Conservation (phyloP, 2,888 invertebrate genomes). For the Portevinia maculata region DNA sequence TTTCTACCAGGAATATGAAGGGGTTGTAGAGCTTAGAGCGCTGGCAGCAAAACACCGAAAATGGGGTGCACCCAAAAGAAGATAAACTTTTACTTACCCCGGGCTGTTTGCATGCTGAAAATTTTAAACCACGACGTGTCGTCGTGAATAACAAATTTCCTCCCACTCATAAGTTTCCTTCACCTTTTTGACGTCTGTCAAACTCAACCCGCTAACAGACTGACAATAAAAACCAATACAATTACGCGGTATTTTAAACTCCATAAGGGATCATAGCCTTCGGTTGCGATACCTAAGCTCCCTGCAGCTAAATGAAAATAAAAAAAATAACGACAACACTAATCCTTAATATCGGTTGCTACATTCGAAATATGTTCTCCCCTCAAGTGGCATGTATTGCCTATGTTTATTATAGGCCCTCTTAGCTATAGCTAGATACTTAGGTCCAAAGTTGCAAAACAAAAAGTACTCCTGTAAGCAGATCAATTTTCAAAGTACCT, state of each 20-base stretch:
- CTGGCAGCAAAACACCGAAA: constrained; percentile 18
- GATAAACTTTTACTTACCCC: constrained; percentile 40
- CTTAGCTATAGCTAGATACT: too few relatives aligned
- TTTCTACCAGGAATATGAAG: constrained; percentile 46
- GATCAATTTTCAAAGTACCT: constrained; percentile 85
- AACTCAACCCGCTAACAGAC: background rate
- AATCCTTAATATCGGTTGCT: constrained; percentile 48
- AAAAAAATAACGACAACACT: constrained; percentile 9
- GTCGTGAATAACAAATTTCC: constrained; percentile 68
- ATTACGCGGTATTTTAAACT: constrained; percentile 63
- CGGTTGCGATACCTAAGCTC: constrained; percentile 10
- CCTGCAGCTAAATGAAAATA: background rate
- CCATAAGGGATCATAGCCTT: constrained; percentile 34
- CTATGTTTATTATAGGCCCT: too few relatives aligned
- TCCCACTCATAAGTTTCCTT: constrained; percentile 6
- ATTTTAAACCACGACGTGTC: constrained; percentile 72
- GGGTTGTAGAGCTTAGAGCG: constrained; percentile 25
- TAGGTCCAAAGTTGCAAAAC: background rate
- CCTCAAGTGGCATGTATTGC: constrained; percentile 14
- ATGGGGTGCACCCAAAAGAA: constrained; percentile 54
- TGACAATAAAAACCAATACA: constrained; percentile 38
- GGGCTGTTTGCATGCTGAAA: constrained; percentile 43
- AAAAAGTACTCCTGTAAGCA: constrained; percentile 41
- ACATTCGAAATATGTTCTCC: constrained; percentile 9
- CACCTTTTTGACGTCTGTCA: constrained; percentile 36